These are phyloP conservation scores for Montipora capricornis DNA, from an alignment of 64 coral and sea anemone species.

Conservation along the genomic window DNA sequence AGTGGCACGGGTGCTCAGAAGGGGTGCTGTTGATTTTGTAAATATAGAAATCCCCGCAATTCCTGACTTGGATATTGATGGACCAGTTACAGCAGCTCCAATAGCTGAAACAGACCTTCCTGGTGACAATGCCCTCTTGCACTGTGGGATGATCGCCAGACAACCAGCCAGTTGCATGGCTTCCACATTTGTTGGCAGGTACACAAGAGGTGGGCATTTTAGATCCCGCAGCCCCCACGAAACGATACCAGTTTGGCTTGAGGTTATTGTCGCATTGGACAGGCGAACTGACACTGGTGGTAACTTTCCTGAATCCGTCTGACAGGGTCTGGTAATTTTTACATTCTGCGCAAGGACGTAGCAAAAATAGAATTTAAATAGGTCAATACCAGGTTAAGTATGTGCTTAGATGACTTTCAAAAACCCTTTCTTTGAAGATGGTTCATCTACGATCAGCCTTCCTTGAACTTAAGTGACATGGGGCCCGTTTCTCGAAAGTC, in stretches of 20 bases:
- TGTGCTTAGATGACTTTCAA: too few relatives aligned
- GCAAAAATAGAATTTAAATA: too few relatives aligned
- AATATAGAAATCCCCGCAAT: background rate
- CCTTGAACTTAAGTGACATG: too few relatives aligned
- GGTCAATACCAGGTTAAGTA: too few relatives aligned
- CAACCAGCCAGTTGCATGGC: background rate
- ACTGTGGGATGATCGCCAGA: background rate
- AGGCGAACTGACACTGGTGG: too few relatives aligned
- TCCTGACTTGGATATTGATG: slow-evolving; percentile 4
- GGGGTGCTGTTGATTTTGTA: background rate
- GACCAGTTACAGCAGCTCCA: background rate
- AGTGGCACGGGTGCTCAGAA: too few relatives aligned
- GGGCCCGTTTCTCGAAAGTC: too few relatives aligned
- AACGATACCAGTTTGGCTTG: background rate
- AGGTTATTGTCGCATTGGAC: background rate
- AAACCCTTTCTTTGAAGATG: too few relatives aligned
- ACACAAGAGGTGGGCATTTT: slow-evolving; percentile 2
- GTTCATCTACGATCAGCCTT: too few relatives aligned
- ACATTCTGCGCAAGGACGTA: too few relatives aligned
- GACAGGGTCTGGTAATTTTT: too few relatives aligned
- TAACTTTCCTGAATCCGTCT: too few relatives aligned
- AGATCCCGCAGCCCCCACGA: background rate
- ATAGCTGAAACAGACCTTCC: background rate
- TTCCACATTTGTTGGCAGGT: background rate
- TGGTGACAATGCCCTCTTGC: background rate